Conservation (phyloP, 1,140 invertebrate genomes). For the Meloidogyne exigua region DNA sequence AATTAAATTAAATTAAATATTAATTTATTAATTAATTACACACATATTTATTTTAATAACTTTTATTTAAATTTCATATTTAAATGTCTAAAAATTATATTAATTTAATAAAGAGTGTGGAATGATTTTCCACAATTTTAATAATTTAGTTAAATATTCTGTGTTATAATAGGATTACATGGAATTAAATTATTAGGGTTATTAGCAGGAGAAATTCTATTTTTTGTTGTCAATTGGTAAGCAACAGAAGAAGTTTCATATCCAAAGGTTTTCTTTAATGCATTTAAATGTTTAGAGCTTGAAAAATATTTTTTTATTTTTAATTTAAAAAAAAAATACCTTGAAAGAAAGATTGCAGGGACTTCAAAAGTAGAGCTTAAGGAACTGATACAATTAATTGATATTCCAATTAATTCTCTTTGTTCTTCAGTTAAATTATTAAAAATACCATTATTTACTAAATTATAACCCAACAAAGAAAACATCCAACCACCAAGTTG, state of each 20-base stretch:
- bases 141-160: not conserved
- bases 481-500: not conserved
- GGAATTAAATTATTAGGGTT: too few relatives aligned
- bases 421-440: not conserved
- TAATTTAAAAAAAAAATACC: not conserved
- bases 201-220: not conserved
- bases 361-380: conserved; percentile 8
- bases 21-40: too few relatives aligned
- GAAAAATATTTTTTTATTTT: not conserved
- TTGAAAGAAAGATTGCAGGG: conserved; percentile 1
- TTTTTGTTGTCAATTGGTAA: not conserved
- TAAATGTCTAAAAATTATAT: too few relatives aligned
- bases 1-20: too few relatives aligned
- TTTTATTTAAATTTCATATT: too few relatives aligned
- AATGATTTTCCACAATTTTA: too few relatives aligned
- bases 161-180: not conserved
- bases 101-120: too few relatives aligned
- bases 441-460: not conserved
- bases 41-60: too few relatives aligned
- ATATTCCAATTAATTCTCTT: not conserved
- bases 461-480: not conserved
- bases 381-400: conserved; percentile 4
- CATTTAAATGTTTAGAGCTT: not conserved
- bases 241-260: not conserved
- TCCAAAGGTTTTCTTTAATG: not conserved